Evolutionary conservation across 2,797 vertebrate species (phyloP), one percentile per base, ranked within the genome.

Genomic region (Lepus townsendii): DNA sequence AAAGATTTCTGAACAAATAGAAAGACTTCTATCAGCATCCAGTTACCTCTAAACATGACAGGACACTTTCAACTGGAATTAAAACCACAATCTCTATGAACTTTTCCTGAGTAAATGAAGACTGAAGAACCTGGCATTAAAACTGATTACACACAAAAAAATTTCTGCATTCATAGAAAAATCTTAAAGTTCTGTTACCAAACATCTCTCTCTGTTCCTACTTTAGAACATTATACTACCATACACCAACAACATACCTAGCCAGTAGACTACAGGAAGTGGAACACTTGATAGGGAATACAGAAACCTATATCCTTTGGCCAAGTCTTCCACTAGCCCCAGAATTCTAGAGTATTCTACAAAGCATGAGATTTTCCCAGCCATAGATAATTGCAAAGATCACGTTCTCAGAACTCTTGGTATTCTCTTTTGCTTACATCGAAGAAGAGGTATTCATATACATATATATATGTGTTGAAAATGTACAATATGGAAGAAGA

Each of bases 91-190:
- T 12, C 50, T 68, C 65, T 75, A 42, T 91, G 78, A 82, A 65
- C 65, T 91, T 90, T 60, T 57, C 42, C 69, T 38, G 80, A 88
- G 63, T 72, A 86, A 73, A 91, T 71, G 12, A 92, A 90, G 50
- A 94, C 2, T 66, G 38, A 66, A 84, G 68, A 92, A 71, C 22
- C 72, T 72, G 27, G 20, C 24, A 22, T 85, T 17, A 57, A 60
- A 68, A 82, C 38, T 90, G 71, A 71, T 57, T 14, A 57, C 54
- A 57, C 54, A 57, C 20, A 20, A 77, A 93, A 86, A 78, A 68
- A 90, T 16, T 85, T 80, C 38, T 17, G 7, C 30, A 63, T 90
- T 93, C 16, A 14, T 24, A 13, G n/a, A 93, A 79, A 17, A 4
- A 57, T 75, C 50, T 90, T 88, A 63, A 65, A 42, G 5, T 42